phyloP scores from a whole-genome alignment of 2,113 vertebrate genomes.

The Varanus komodoensis region DNA sequence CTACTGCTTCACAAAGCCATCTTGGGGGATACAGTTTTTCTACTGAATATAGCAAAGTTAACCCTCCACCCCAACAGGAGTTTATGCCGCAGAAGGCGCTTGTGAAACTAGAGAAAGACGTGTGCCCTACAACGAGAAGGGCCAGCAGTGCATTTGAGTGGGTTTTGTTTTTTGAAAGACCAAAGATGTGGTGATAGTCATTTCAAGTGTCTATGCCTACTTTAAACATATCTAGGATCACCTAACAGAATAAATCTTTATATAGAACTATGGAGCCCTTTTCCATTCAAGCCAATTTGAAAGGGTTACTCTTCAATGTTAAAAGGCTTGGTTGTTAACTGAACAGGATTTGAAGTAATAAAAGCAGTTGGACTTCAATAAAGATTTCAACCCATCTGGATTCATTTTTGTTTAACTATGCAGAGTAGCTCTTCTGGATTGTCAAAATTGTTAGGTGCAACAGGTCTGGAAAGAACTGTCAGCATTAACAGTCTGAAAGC shows the following conservation, averaged over 20 bases:
- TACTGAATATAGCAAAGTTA: constrained; percentile 57
- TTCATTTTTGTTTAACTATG: constrained; percentile 70
- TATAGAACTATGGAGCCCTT: constrained; percentile 61
- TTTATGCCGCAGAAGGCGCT: constrained; percentile 28
- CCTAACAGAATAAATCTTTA: constrained; percentile 80
- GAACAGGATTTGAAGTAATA: not conserved
- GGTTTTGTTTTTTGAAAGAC: constrained; percentile 40
- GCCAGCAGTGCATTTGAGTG: constrained; percentile 47
- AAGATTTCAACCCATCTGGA: constrained; percentile 77
- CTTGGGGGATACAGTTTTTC: constrained; percentile 60
- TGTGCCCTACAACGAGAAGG: constrained; percentile 60
- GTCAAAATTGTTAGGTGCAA: not conserved
- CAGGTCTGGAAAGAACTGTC: not conserved
- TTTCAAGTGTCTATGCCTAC: constrained; percentile 82
- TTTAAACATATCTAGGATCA: constrained; percentile 66
- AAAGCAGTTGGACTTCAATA: constrained; percentile 58
- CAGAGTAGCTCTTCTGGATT: constrained; percentile 54
- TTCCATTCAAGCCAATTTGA: constrained; percentile 63
- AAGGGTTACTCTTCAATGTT: constrained; percentile 44
- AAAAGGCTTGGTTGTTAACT: constrained; percentile 25
- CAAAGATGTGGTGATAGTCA: constrained; percentile 79
- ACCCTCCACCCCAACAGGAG: constrained; percentile 46
- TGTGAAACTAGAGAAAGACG: constrained; percentile 40
- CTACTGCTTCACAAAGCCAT: constrained; percentile 52
- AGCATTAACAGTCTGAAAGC: not conserved